Evolutionary conservation across 2,797 vertebrate genomes (phyloP), one percentile per base, ranked within the genome.

Genomic region (Alca torda): DNA sequence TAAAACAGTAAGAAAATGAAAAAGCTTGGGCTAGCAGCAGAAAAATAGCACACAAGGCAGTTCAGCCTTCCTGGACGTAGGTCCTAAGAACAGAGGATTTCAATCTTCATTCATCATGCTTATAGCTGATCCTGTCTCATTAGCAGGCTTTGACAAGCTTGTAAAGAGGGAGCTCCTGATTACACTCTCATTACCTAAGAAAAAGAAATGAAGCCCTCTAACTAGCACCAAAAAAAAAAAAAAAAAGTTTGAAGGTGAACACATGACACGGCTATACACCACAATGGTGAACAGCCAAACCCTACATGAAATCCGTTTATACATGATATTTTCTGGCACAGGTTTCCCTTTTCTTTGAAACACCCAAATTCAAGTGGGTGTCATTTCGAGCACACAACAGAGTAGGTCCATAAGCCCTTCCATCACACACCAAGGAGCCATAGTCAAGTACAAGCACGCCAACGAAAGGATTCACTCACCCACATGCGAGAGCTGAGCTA

Each of bases 141-240:
- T 82, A 93, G 67, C 30, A 90, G 48, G 37, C 50, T 90, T 73
- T 76, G 72, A 89, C 60, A 93, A 83, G 56, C 13, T 68, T 64
- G 9, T 73, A 67, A 76, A 56, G 16, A 89, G 39, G 13, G 46
- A 84, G 60, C 26, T 89, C 41, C 60, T 83, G 60, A 76, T 77
- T 82, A 68, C 39, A 64, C 12, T 68, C 61, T 74, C 26, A 72
- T 46, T 76, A 73, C 13, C 24, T 21, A 51, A 54, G 45, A 5
- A 81, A 89, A 80, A 61, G 45, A 83, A 85, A 54, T 16, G 0
- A 87, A 92, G 33, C 24, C 51, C 63, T 73, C 80, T 61, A 86
- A 60, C n/a, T 18, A 68, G 41, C 39, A 77, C 31, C 8, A 72
- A 85, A 81, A 63, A 14, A 31, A 41, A 28, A 28, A 46, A 56